Conservation (phyloP, 92 coral and sea anemone species). For the Siderastrea radians region DNA sequence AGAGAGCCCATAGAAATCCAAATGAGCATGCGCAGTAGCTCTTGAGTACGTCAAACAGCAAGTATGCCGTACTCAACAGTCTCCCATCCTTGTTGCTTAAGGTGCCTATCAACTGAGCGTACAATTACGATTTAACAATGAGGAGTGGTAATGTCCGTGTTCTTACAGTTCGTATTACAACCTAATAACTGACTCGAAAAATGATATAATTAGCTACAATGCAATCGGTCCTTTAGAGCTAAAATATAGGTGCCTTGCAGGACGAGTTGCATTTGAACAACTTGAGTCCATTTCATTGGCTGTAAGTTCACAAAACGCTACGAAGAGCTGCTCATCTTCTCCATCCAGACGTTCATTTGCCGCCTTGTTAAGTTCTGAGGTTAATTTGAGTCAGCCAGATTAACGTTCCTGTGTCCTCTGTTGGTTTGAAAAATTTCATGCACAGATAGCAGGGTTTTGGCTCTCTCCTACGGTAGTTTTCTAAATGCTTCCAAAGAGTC, state of each 20-base stretch:
- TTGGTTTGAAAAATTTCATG: neutral
- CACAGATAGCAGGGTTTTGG: neutral
- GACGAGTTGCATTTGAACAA: neutral
- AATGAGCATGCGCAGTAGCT: too few species aligned
- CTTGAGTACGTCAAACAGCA: too few species aligned
- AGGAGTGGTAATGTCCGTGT: neutral
- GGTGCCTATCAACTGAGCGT: too few species aligned
- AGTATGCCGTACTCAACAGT: too few species aligned
- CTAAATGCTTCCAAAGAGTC: neutral
- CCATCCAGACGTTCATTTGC: neutral
- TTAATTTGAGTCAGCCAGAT: neutral
- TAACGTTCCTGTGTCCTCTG: neutral
- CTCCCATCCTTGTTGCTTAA: too few species aligned
- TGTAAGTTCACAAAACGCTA: neutral
- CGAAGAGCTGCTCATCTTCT: neutral
- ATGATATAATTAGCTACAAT: neutral
- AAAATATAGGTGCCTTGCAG: neutral
- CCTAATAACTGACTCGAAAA: neutral
- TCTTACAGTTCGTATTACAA: neutral
- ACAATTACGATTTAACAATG: neutral
- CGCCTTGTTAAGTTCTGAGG: neutral
- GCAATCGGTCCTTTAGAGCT: neutral
- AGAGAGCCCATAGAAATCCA: too few species aligned
- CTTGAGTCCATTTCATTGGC: neutral
- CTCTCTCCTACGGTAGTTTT: neutral